phyloP scores from a whole-genome alignment of 2,888 invertebrate species.

The Disparrhopalites patrizii region DNA sequence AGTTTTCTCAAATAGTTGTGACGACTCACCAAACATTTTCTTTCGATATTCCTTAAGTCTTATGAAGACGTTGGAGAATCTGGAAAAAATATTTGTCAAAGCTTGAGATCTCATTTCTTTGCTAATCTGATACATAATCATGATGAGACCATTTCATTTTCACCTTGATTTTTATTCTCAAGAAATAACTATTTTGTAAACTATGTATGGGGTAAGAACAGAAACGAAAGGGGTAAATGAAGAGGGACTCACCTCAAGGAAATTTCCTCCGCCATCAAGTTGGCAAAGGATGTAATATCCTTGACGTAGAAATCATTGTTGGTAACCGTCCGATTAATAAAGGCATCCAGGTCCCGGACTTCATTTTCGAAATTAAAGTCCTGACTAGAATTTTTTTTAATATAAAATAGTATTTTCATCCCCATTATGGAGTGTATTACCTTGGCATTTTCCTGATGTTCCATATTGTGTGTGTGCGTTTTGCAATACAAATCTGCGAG shows the following conservation, averaged over 20 bases:
- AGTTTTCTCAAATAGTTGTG: conserved; percentile 40
- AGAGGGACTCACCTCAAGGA: conserved; percentile 52
- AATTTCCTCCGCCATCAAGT: conserved; percentile 70
- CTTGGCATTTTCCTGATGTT: no score
- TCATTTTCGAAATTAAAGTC: conserved; percentile 63
- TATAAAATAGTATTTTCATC: no score
- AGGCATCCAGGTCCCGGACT: conserved; percentile 64
- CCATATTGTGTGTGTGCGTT: no score
- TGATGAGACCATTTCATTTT: no score
- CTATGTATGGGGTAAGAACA: neutral
- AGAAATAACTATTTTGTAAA: neutral
- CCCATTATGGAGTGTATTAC: no score
- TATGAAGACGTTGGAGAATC: conserved; percentile 33
- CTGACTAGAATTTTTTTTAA: conserved; percentile 49
- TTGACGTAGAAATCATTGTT: conserved; percentile 79
- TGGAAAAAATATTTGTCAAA: no score
- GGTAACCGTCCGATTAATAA: conserved; percentile 71
- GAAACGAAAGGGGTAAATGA: neutral
- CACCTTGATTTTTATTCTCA: neutral
- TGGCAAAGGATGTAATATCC: conserved; percentile 66
- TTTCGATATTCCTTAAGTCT: conserved; percentile 28
- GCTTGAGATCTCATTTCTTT: neutral
- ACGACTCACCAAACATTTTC: conserved; percentile 37
- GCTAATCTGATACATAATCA: no score
- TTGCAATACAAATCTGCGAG: no score